Conservation (phyloP, 2,888 invertebrate species). For the Drosophila setosimentum region DNA sequence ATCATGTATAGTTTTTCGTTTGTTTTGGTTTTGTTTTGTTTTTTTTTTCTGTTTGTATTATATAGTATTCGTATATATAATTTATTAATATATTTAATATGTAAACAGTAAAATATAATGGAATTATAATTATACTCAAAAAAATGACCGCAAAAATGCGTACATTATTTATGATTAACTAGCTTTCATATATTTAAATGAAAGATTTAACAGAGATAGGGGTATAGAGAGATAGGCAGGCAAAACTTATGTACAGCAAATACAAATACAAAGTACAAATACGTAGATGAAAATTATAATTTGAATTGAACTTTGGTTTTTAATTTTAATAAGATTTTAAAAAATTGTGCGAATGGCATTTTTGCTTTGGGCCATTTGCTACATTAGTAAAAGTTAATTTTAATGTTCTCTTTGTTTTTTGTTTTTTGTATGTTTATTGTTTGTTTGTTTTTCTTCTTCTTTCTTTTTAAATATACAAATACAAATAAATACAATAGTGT, state of each 20-base stretch:
- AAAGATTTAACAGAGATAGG: constrained; percentile 46
- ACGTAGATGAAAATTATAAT: constrained; percentile 40
- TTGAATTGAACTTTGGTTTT: constrained; percentile 36
- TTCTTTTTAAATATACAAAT: constrained; percentile 76
- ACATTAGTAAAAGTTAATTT: constrained; percentile 45
- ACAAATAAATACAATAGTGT: constrained; percentile 81
- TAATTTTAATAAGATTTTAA: constrained; percentile 22
- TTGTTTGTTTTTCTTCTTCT: constrained; percentile 29
- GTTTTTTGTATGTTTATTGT: constrained; percentile 18
- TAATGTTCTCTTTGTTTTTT: constrained; percentile 28
- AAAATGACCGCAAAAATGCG: constrained; percentile 61
- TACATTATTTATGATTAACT: constrained; percentile 43
- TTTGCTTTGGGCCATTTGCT: constrained; percentile 60
- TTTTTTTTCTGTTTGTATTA: constrained; percentile 39
- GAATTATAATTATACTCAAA: constrained; percentile 66
- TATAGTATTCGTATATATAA: constrained; percentile 74
- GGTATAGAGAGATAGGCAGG: constrained; percentile 36
- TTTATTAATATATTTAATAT: constrained; percentile 60
- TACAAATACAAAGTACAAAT: constrained; percentile 48
- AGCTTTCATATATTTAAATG: constrained; percentile 42
- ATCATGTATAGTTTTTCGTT: constrained; percentile 65
- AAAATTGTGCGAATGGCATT: constrained; percentile 61
- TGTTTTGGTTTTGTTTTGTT: constrained; percentile 43
- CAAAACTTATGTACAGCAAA: constrained; percentile 77
- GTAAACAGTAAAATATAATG: constrained; percentile 70